Conservation (phyloP, 2,888 invertebrate genomes). For the Amblyjoppa fuscipennis region DNA sequence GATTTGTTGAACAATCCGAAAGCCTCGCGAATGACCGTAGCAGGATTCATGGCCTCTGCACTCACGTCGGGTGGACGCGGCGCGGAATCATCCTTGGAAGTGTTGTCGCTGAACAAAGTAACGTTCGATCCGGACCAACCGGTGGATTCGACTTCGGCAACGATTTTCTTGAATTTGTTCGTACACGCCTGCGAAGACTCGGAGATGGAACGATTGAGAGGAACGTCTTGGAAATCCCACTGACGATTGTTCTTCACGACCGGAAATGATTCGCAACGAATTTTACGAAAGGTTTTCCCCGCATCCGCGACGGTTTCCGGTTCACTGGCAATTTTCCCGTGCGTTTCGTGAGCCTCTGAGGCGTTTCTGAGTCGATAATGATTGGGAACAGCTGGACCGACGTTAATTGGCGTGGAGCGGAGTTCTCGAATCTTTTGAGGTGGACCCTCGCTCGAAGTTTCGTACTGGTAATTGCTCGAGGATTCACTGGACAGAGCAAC, state of each 20-base stretch:
- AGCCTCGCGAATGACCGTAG: background rate
- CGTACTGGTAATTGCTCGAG: slow-evolving; percentile 71
- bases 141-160: slow-evolving; percentile 62
- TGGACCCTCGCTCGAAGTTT: slow-evolving; percentile 77
- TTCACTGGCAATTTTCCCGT: background rate
- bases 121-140: slow-evolving; percentile 56
- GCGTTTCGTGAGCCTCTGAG: background rate
- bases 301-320: background rate
- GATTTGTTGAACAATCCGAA: slow-evolving; percentile 19
- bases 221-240: background rate
- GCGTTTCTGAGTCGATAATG: background rate
- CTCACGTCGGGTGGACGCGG: background rate
- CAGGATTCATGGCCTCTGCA: background rate
- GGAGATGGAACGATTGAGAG: slow-evolving; percentile 58
- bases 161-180: slow-evolving; percentile 71
- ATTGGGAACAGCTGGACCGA: background rate
- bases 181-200: slow-evolving; percentile 70
- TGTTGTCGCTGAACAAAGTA: background rate
- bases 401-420: slow-evolving; percentile 28
- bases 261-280: slow-evolving; percentile 70
- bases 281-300: background rate
- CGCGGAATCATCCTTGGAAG: background rate
- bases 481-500: slow-evolving; percentile 55
- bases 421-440: slow-evolving; percentile 34
- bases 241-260: slow-evolving; percentile 46